Evolutionary conservation across 2,888 invertebrate species (phyloP).

Genomic region (Pammene fasciana): DNA sequence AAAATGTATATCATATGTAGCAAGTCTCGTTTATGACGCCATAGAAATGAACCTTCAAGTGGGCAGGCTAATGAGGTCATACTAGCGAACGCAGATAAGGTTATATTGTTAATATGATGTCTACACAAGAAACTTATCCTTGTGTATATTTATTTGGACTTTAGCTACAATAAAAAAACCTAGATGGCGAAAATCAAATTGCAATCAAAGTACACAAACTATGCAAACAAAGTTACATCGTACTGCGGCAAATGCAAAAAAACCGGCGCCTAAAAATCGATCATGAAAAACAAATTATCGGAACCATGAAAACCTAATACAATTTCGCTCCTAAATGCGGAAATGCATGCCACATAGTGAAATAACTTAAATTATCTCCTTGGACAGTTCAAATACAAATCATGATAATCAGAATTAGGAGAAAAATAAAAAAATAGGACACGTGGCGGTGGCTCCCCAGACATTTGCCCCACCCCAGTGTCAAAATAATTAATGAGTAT

Average conservation of each 20-base stretch:
- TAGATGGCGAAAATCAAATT: neutral
- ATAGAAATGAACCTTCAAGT: slow-evolving; percentile 38
- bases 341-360: slow-evolving; percentile 35
- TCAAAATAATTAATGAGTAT: slow-evolving; percentile 67
- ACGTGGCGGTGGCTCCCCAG: slow-evolving; percentile 78
- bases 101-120: slow-evolving; percentile 37
- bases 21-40: slow-evolving; percentile 19
- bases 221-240: slow-evolving; percentile 26
- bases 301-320: slow-evolving; percentile 27
- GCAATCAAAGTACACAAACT: slow-evolving; percentile 4
- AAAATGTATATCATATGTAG: neutral
- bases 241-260: slow-evolving; percentile 43
- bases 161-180: neutral
- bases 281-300: slow-evolving; percentile 61
- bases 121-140: neutral
- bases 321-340: neutral
- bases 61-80: slow-evolving; percentile 44
- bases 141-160: neutral
- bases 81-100: slow-evolving; percentile 40
- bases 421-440: slow-evolving; percentile 72
- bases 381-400: slow-evolving; percentile 40
- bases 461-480: slow-evolving; percentile 80
- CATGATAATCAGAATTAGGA: slow-evolving; percentile 50
- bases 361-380: slow-evolving; percentile 41
- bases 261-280: slow-evolving; percentile 63